Evolutionary conservation across 2,888 invertebrate genomes (phyloP).

Genomic region (Rhagonycha lutea): DNA sequence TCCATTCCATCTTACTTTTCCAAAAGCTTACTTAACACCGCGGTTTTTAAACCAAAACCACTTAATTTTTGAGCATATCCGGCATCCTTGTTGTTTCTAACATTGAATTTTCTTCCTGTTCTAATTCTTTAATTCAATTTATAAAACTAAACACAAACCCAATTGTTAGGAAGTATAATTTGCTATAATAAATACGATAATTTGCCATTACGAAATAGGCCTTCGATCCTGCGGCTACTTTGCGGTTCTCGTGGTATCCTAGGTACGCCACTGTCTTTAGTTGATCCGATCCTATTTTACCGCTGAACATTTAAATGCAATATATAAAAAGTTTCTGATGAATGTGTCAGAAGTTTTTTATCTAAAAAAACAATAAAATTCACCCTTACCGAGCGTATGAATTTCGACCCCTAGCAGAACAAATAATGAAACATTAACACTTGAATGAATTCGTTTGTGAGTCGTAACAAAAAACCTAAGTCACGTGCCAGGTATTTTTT

Average conservation of each 20-base stretch:
- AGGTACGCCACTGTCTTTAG: background rate
- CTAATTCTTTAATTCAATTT: no score
- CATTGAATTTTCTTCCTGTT: no score
- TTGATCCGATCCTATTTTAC: background rate
- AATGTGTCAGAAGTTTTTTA: background rate
- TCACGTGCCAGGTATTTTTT: conserved; percentile 3
- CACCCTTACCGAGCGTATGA: background rate
- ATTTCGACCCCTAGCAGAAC: background rate
- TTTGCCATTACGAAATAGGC: background rate
- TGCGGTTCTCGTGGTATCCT: background rate
- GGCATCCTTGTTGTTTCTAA: no score
- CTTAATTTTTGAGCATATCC: no score
- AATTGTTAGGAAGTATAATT: no score
- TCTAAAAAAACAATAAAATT: background rate
- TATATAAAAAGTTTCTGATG: background rate
- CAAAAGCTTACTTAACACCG: no score
- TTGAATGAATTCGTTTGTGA: background rate
- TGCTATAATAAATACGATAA: background rate
- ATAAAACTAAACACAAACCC: no score
- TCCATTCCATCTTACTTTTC: no score
- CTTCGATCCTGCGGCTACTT: background rate
- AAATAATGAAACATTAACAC: background rate
- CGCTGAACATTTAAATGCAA: background rate
- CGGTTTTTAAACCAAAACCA: no score
- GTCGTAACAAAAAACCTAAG: background rate